Conservation (phyloP, 2,113 vertebrate species). For the Podilymbus podiceps region DNA sequence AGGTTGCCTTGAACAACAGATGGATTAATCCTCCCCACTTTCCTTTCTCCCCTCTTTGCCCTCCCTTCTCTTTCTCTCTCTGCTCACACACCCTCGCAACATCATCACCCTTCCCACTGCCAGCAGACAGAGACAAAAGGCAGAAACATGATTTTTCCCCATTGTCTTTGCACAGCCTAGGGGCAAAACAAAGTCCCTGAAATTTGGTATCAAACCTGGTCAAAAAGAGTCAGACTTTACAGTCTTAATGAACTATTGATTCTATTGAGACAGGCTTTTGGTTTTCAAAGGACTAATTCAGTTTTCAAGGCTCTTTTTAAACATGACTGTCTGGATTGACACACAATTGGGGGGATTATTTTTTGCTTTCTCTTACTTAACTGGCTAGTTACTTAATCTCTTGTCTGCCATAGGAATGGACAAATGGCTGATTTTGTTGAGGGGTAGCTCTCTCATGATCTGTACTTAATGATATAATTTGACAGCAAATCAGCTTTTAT, state of each 20-base stretch:
- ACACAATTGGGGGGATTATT: neutral
- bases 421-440: constrained; percentile 26
- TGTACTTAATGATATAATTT: constrained; percentile 7
- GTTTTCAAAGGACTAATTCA: constrained; percentile 59
- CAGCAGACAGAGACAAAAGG: constrained; percentile 58
- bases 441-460: neutral
- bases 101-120: constrained; percentile 17
- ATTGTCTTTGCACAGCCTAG: constrained; percentile 28
- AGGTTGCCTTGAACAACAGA: constrained; percentile 74
- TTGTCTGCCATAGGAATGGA: neutral
- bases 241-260: constrained; percentile 65
- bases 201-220: constrained; percentile 25
- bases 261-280: constrained; percentile 15
- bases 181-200: constrained; percentile 7
- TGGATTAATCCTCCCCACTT: constrained; percentile 68
- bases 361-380: constrained; percentile 35
- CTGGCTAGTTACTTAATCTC: constrained; percentile 1
- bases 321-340: neutral
- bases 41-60: constrained; percentile 13
- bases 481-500: neutral
- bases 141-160: neutral
- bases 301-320: constrained; percentile 52
- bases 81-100: neutral
- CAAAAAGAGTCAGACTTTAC: constrained; percentile 24
- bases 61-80: constrained; percentile 5